Conservation (phyloP, 2,113 vertebrate species). For the Gnathonemus longibarbis region DNA sequence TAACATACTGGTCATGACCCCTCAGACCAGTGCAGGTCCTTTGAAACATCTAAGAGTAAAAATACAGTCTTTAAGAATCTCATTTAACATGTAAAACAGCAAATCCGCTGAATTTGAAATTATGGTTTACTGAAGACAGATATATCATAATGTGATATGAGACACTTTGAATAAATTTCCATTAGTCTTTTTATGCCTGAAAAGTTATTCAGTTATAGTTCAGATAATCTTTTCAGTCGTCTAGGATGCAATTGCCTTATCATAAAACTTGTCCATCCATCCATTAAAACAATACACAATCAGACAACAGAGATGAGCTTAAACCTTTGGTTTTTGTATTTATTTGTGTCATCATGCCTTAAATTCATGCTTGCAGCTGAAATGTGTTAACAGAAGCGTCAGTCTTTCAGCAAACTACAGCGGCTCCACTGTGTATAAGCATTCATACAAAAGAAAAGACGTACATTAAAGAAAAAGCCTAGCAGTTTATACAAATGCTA, state of each 20-base stretch:
- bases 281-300: not conserved
- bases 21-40: not conserved
- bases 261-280: not conserved
- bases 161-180: not conserved
- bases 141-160: not conserved
- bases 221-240: not conserved
- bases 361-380: not conserved
- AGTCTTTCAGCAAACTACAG: not conserved
- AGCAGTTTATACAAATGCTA: not conserved
- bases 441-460: not conserved
- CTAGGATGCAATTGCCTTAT: not conserved
- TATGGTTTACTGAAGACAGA: not conserved
- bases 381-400: not conserved
- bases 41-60: not conserved
- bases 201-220: not conserved
- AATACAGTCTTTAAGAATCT: not conserved
- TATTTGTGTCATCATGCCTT: not conserved
- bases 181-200: not conserved
- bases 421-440: not conserved
- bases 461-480: not conserved
- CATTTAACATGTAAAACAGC: not conserved
- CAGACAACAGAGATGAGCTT: not conserved
- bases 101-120: not conserved
- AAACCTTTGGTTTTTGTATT: not conserved
- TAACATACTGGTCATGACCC: not conserved